These are phyloP conservation scores for Drosophila subquinaria DNA, from an alignment of 2,888 invertebrate species.

Conservation along the genomic window DNA sequence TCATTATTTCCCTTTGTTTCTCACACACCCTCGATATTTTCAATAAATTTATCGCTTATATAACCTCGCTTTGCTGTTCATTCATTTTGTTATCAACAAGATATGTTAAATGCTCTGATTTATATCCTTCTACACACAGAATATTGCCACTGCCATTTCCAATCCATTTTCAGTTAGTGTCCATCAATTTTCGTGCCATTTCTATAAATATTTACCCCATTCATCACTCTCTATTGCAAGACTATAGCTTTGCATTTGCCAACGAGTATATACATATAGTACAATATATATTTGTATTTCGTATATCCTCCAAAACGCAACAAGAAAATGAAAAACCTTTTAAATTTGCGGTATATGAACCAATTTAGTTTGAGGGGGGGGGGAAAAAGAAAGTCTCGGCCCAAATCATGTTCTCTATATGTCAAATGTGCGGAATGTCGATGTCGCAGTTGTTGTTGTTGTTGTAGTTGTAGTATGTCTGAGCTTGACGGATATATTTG, in stretches of 20 bases:
- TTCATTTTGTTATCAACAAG: conserved; percentile 2
- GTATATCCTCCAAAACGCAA: conserved; percentile 4
- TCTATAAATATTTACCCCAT: conserved; percentile 25
- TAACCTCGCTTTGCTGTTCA: not conserved
- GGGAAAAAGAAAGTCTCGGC: conserved; percentile 13
- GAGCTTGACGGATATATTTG: conserved; percentile 50
- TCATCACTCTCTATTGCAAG: conserved; percentile 14
- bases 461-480: conserved; percentile 13
- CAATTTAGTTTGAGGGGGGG: not conserved
- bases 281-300: not conserved
- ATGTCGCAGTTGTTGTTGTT: not conserved
- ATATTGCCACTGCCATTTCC: conserved; percentile 3
- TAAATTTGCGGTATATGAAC: conserved; percentile 24
- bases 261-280: not conserved
- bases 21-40: not conserved
- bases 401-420: conserved; percentile 54
- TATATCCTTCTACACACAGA: conserved; percentile 2
- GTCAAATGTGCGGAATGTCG: conserved; percentile 45
- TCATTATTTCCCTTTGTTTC: not conserved
- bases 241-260: conserved; percentile 4
- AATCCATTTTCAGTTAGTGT: conserved; percentile 21
- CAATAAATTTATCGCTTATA: not conserved
- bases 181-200: conserved; percentile 23
- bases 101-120: conserved; percentile 15
- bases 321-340: conserved; percentile 20